phyloP scores from a whole-genome alignment of 53 echinoderm and acorn worm species.

The Mesocentrotus franciscanus region DNA sequence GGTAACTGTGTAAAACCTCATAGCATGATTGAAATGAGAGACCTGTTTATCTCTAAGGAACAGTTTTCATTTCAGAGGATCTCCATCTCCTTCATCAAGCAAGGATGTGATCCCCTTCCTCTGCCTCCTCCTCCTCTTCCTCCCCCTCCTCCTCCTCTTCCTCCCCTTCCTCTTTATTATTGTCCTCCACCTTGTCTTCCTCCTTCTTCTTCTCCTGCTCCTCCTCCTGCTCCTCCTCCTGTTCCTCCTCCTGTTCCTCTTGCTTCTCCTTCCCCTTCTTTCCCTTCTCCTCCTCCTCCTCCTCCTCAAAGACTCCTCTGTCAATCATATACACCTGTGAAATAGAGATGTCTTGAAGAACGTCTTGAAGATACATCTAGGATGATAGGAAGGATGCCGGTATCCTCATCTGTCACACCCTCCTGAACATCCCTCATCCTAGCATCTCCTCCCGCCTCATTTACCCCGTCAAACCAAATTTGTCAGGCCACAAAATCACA shows the following conservation, averaged over 20 bases:
- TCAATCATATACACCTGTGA: constrained; percentile 24
- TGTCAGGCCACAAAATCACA: constrained; percentile 14
- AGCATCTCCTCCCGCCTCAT: constrained; percentile 46
- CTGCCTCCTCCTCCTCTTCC: neutral
- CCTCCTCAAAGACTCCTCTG: neutral
- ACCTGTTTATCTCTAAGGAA: neutral
- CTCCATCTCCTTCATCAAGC: neutral
- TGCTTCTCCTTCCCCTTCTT: too few relatives aligned
- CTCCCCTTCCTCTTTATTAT: neutral
- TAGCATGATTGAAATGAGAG: neutral
- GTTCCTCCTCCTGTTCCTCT: neutral
- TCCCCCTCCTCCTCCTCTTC: neutral
- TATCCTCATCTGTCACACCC: constrained; percentile 60
- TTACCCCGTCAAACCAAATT: constrained; percentile 56
- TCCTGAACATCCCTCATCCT: constrained; percentile 40
- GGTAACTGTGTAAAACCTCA: neutral
- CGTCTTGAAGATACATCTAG: constrained; percentile 45
- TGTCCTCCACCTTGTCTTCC: neutral
- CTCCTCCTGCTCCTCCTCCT: neutral
- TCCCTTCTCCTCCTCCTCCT: neutral
- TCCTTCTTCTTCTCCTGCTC: neutral
- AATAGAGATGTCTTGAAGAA: constrained; percentile 14
- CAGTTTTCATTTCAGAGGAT: neutral
- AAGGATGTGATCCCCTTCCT: neutral
- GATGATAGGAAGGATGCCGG: constrained; percentile 8